Evolutionary conservation across 1,140 invertebrate species (phyloP).

Genomic region (Atta texana): DNA sequence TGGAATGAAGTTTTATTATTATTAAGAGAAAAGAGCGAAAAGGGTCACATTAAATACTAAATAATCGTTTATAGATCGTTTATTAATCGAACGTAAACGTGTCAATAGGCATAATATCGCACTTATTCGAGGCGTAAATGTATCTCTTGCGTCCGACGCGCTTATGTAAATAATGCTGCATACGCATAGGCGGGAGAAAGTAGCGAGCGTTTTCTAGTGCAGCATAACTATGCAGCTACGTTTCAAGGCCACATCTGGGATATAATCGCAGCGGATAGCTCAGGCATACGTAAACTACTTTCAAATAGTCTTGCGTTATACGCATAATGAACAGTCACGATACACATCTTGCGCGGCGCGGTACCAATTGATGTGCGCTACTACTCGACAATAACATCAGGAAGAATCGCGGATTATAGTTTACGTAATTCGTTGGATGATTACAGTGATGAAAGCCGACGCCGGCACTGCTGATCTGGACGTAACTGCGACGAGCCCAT

Average conservation of each 20-base stretch:
- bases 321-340: conserved; percentile 50
- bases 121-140: background rate
- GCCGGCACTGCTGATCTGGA: conserved; percentile 96
- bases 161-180: conserved; percentile 48
- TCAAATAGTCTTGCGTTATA: conserved; percentile 79
- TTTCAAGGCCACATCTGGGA: conserved; percentile 77
- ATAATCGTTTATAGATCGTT: background rate
- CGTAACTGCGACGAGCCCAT: conserved; percentile 94
- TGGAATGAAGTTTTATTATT: conserved; percentile 27
- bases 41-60: background rate
- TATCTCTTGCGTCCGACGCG: background rate
- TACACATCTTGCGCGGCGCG: conserved; percentile 4
- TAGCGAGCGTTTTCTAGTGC: conserved; percentile 74
- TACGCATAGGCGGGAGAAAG: conserved; percentile 72
- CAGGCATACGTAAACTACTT: conserved; percentile 79
- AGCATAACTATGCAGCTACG: conserved; percentile 66
- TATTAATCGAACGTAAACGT: background rate
- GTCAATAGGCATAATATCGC: background rate
- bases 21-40: background rate
- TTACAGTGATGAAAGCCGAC: conserved; percentile 93
- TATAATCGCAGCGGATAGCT: conserved; percentile 79
- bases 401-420: conserved; percentile 16
- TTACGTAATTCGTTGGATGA: background rate
- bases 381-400: background rate
- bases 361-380: background rate